These are phyloP conservation scores for Tanypteryx hageni DNA, from an alignment of 2,888 invertebrate species.

Conservation along the genomic window DNA sequence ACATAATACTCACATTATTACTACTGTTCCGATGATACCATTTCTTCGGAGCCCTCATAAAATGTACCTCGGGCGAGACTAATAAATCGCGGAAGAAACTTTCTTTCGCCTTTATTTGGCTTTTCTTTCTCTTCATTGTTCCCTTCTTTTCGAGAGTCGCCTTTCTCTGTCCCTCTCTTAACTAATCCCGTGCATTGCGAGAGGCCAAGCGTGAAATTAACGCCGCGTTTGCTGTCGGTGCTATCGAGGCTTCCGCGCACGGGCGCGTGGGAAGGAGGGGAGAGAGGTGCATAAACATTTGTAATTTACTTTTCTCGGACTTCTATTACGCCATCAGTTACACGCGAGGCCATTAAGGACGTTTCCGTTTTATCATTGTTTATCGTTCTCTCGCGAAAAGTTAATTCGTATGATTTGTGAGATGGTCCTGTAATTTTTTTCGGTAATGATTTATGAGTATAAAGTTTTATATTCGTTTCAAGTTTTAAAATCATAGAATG, in stretches of 20 bases:
- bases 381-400: neutral
- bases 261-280: neutral
- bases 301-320: neutral
- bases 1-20: no score
- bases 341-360: neutral
- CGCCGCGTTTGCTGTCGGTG: slow-evolving; percentile 1
- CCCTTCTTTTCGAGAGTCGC: neutral
- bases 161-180: neutral
- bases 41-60: no score
- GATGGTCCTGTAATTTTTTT: neutral
- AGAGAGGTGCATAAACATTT: neutral
- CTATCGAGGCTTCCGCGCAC: neutral
- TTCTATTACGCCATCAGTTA: neutral
- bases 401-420: slow-evolving; percentile 21
- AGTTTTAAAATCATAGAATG: no score
- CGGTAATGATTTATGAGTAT: neutral
- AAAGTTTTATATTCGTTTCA: neutral
- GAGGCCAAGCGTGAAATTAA: slow-evolving; percentile 32
- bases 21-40: no score
- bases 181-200: slow-evolving; percentile 29
- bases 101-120: neutral
- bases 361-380: slow-evolving; percentile 8
- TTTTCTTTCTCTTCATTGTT: neutral
- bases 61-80: neutral
- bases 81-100: neutral